Conservation (phyloP, 2,113 vertebrate species). For the Syrrhaptes paradoxus region DNA sequence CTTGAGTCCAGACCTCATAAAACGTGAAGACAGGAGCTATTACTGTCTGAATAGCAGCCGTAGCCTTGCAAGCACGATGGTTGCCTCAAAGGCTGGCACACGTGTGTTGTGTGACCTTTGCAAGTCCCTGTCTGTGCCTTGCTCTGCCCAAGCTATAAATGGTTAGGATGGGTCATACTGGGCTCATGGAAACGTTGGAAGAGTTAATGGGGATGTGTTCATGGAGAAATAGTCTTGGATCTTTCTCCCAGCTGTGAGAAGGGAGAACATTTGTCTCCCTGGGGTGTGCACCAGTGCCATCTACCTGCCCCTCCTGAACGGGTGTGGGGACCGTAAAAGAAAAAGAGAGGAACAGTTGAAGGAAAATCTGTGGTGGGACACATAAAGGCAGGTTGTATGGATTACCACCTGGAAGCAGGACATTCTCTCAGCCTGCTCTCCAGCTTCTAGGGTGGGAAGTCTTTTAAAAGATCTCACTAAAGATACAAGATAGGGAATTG, state of each 20-base stretch:
- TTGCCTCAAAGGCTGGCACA: neutral
- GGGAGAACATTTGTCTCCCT: neutral
- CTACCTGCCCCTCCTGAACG: too few species aligned
- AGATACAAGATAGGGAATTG: neutral
- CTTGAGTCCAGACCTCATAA: neutral
- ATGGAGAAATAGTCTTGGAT: neutral
- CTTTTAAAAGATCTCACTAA: neutral
- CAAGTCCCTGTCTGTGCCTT: neutral
- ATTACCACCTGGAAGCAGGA: neutral
- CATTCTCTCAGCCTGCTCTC: neutral
- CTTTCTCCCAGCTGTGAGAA: neutral
- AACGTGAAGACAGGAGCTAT: neutral
- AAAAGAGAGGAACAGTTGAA: neutral
- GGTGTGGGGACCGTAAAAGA: neutral
- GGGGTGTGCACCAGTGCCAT: neutral
- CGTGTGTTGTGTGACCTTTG: fast-evolving
- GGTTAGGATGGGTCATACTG: fast-evolving
- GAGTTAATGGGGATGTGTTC: neutral
- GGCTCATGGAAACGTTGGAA: neutral
- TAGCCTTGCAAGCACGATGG: neutral
- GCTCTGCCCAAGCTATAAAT: neutral
- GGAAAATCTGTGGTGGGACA: neutral
- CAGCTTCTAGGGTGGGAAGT: neutral
- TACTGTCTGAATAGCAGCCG: neutral
- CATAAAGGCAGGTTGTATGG: neutral